These are phyloP conservation scores for Leptopilina clavipes DNA, from an alignment of 1,140 invertebrate species.

Conservation along the genomic window DNA sequence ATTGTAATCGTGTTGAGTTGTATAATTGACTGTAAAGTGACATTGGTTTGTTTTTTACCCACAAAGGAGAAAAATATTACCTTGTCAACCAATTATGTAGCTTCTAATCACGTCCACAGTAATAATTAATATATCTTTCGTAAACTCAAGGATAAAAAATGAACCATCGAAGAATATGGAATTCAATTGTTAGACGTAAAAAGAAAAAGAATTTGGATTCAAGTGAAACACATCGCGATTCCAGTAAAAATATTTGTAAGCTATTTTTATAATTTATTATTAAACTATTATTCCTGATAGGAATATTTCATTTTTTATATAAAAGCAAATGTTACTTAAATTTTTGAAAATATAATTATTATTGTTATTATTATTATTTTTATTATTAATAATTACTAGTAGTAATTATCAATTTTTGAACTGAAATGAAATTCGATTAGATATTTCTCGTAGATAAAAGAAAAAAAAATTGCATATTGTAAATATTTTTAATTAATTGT, in stretches of 20 bases:
- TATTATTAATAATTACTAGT: too few species aligned
- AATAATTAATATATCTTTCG: constrained; percentile 36
- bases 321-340: too few species aligned
- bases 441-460: too few species aligned
- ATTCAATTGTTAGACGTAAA: constrained; percentile 69
- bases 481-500: too few species aligned
- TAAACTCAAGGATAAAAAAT: constrained; percentile 52
- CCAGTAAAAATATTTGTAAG: background rate
- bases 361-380: too few species aligned
- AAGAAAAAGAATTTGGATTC: constrained; percentile 55
- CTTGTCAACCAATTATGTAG: constrained; percentile 41
- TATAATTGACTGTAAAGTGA: constrained; percentile 4
- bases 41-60: background rate
- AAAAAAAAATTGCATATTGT: too few species aligned
- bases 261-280: too few species aligned
- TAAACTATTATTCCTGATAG: too few species aligned
- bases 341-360: too few species aligned
- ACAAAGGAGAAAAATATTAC: constrained; percentile 13
- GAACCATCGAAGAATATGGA: constrained; percentile 73
- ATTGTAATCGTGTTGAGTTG: constrained; percentile 5
- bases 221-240: background rate
- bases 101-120: constrained; percentile 35
- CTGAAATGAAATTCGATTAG: too few species aligned
- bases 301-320: too few species aligned
- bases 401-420: too few species aligned